phyloP scores from a whole-genome alignment of 1,140 invertebrate genomes.

The Vanessa atalanta region DNA sequence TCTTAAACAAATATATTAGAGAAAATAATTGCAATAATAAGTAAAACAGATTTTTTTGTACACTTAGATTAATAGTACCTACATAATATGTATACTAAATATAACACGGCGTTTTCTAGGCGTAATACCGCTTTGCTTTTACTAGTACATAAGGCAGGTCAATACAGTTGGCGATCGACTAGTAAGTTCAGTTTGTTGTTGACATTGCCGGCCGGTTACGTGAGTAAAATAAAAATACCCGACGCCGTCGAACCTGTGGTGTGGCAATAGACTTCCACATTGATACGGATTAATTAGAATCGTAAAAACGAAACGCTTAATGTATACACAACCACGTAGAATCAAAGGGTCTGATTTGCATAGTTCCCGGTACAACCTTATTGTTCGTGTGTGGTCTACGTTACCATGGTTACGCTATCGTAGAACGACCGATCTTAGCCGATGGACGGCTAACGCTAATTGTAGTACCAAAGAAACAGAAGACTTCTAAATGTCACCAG shows the following conservation, averaged over 20 bases:
- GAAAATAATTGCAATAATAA: no score
- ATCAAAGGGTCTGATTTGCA: conserved; percentile 56
- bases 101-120: no score
- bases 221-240: conserved; percentile 7
- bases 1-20: no score
- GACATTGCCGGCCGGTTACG: neutral
- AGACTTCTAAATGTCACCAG: conserved; percentile 62
- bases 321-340: conserved; percentile 31
- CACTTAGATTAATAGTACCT: no score
- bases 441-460: conserved; percentile 73
- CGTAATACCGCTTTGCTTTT: neutral
- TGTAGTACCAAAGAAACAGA: conserved; percentile 58
- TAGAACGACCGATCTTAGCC: conserved; percentile 62
- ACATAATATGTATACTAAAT: no score
- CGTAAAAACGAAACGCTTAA: conserved; percentile 19
- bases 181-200: neutral
- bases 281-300: conserved; percentile 8
- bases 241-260: conserved; percentile 10
- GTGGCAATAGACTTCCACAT: neutral
- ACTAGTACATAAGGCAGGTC: neutral
- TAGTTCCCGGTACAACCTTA: conserved; percentile 51
- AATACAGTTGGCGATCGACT: neutral
- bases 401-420: conserved; percentile 68
- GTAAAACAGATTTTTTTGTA: no score
- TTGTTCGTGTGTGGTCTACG: conserved; percentile 75